A percentile compares a stretch with the other conserved stretches of the same genome.
Evolutionary conservation across 2,797 vertebrate genomes (phyloP).

Genomic region (Phataginus tetradactyla): DNA sequence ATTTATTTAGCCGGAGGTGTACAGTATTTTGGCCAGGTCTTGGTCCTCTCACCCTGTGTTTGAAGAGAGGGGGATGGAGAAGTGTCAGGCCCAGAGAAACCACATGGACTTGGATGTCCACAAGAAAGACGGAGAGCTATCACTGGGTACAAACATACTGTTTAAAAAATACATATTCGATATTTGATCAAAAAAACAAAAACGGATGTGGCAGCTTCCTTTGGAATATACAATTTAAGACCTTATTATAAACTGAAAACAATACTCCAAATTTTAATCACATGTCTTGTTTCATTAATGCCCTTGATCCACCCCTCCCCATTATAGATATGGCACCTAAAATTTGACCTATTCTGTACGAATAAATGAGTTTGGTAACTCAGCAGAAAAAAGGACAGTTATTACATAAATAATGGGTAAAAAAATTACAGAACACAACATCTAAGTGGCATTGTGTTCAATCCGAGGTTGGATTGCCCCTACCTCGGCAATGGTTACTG

Average conservation of each 20-base stretch:
- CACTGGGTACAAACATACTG: background rate
- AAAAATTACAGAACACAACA: background rate
- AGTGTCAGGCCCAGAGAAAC: background rate
- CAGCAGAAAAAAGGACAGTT: background rate
- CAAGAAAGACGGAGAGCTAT: background rate
- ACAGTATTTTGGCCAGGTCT: background rate
- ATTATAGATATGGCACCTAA: background rate
- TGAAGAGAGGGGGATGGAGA: background rate
- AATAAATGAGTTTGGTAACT: conserved; percentile 5
- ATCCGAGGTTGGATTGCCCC: background rate
- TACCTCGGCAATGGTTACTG: background rate
- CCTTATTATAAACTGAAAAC: conserved; percentile 9
- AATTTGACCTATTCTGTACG: background rate
- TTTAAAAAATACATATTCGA: conserved; percentile 9
- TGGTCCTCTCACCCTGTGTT: background rate
- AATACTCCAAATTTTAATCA: background rate
- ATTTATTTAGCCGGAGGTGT: background rate
- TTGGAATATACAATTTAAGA: background rate
- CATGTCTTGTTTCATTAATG: background rate
- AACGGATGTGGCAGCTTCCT: background rate
- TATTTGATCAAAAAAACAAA: background rate
- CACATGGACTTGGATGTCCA: background rate
- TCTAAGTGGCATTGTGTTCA: background rate
- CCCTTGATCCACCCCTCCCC: background rate
- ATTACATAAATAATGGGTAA: background rate